Evolutionary conservation across 2,797 vertebrate genomes (phyloP).

Genomic region (Benthosema pterotum): DNA sequence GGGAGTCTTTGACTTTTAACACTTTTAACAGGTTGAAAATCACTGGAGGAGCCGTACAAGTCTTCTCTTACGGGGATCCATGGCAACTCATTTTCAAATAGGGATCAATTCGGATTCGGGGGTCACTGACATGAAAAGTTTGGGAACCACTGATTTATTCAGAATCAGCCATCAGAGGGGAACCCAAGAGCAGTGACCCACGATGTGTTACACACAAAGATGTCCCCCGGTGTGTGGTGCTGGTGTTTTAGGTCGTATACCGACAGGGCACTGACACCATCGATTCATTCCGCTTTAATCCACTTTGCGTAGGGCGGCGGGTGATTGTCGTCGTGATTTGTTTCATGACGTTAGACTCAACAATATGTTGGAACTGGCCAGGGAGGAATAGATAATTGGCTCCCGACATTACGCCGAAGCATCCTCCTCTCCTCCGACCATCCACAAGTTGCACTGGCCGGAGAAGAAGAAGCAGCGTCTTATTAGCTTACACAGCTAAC

Average conservation of each 20-base stretch:
- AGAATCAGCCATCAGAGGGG: slow-evolving; percentile 26
- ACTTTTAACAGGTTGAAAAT: too few species aligned
- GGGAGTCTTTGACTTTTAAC: too few species aligned
- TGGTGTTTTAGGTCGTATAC: slow-evolving; percentile 44
- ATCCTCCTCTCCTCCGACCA: too few species aligned
- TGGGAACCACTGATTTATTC: too few species aligned
- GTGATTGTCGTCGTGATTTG: not conserved
- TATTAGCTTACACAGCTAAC: slow-evolving; percentile 31
- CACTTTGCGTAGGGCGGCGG: not conserved
- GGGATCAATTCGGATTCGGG: too few species aligned
- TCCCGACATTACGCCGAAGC: slow-evolving; percentile 5
- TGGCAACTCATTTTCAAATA: too few species aligned
- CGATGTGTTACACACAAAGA: slow-evolving; percentile 55
- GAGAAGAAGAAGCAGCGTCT: slow-evolving; percentile 13
- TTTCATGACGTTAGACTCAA: slow-evolving; percentile 7
- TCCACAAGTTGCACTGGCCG: slow-evolving; percentile 24
- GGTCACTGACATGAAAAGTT: too few species aligned
- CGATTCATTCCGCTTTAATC: slow-evolving; percentile 11
- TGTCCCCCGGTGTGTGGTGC: slow-evolving; percentile 54
- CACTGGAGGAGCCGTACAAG: too few species aligned
- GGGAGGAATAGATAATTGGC: not conserved
- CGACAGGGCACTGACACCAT: slow-evolving; percentile 38
- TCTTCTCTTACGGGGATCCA: too few species aligned
- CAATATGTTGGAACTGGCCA: not conserved
- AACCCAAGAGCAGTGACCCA: slow-evolving; percentile 34